Percentiles rank a stretch among this genome's conserved stretches.
phyloP scores from a whole-genome alignment of 2,113 vertebrate species.

The Marcusenius ussheri region DNA sequence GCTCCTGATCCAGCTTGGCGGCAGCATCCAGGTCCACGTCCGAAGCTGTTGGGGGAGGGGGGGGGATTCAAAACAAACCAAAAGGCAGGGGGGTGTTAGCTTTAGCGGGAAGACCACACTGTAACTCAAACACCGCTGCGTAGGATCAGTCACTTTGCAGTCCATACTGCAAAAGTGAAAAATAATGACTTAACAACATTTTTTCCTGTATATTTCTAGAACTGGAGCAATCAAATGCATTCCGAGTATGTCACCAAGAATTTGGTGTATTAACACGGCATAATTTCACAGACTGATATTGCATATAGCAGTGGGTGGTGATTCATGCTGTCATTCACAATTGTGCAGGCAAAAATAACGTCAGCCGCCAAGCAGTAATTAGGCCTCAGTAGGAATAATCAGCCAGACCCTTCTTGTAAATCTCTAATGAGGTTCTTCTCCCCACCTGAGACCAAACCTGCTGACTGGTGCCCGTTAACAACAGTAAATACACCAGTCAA shows the following conservation, averaged over 20 bases:
- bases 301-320: background rate
- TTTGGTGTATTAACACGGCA: background rate
- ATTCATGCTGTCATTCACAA: background rate
- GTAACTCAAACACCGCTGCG: background rate
- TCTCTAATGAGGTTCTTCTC: background rate
- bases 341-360: background rate
- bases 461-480: background rate
- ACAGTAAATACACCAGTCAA: background rate
- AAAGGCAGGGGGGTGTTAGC: background rate
- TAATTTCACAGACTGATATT: background rate
- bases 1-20: conserved; percentile 81
- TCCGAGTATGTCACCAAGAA: background rate
- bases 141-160: background rate
- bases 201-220: background rate
- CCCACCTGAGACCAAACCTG: background rate
- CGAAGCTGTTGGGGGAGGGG: conserved; percentile 62
- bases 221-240: background rate
- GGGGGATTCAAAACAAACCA: background rate
- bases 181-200: background rate
- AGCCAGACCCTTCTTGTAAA: background rate
- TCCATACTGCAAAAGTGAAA: background rate
- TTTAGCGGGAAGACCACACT: background rate
- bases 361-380: background rate
- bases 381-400: background rate
- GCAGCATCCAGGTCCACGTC: conserved; percentile 80